Conservation (phyloP, 2,888 invertebrate species). For the Callinectes sapidus region DNA sequence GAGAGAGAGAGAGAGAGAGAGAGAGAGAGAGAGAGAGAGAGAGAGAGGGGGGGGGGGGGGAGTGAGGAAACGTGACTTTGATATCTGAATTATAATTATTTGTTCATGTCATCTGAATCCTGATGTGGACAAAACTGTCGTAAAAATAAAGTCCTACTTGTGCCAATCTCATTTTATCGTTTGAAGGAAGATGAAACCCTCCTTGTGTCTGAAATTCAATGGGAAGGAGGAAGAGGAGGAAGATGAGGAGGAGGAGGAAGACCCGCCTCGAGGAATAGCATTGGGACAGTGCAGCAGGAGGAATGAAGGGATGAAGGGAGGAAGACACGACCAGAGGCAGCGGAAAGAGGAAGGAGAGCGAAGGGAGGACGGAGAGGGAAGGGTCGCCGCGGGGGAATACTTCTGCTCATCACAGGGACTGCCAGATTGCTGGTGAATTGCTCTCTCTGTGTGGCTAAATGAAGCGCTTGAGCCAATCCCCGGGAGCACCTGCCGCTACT, state of each 20-base stretch:
- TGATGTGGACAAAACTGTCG: not conserved
- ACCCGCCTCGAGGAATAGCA: not conserved
- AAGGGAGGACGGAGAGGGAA: not conserved
- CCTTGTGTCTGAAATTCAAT: not conserved
- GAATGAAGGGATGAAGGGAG: not conserved
- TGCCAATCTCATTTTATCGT: not conserved
- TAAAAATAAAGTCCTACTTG: not conserved
- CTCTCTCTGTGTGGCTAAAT: conserved; percentile 34
- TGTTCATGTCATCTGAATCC: not conserved
- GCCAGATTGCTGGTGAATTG: conserved; percentile 36
- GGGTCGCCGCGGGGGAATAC: conserved; percentile 27
- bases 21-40: no score
- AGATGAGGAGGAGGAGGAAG: not conserved
- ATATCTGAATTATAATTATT: not conserved
- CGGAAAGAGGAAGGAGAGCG: not conserved
- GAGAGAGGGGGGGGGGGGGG: no score
- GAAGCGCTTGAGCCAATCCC: conserved; percentile 36
- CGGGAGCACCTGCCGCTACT: conserved; percentile 31
- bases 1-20: no score
- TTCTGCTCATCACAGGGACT: conserved; percentile 33
- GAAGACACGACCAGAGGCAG: not conserved
- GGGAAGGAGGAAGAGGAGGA: not conserved
- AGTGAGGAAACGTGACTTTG: not conserved
- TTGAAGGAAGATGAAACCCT: not conserved
- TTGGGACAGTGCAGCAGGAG: not conserved